phyloP scores from a whole-genome alignment of 2,888 invertebrate genomes.

The Diarsia mendica region DNA sequence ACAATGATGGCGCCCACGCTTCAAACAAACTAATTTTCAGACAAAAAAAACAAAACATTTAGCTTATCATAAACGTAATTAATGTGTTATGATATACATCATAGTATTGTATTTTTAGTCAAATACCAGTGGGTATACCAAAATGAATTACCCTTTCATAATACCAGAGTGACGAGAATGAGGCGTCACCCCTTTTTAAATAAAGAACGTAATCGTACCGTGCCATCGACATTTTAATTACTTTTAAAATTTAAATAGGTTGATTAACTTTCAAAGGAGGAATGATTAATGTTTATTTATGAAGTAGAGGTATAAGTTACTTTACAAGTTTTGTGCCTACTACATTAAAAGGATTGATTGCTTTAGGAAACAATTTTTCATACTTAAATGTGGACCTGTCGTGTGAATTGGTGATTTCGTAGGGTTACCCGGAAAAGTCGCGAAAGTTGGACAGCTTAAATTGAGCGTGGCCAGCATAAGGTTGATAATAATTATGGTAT shows the following conservation, averaged over 20 bases:
- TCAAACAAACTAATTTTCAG: background rate
- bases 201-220: slow-evolving; percentile 40
- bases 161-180: slow-evolving; percentile 27
- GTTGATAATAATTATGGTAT: slow-evolving; percentile 16
- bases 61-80: background rate
- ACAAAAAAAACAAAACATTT: background rate
- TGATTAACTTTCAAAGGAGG: slow-evolving; percentile 53
- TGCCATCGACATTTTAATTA: slow-evolving; percentile 58
- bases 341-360: slow-evolving; percentile 58
- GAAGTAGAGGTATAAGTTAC: slow-evolving; percentile 59
- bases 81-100: too few relatives aligned
- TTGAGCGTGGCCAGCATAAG: slow-evolving; percentile 15
- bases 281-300: slow-evolving; percentile 60
- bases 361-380: slow-evolving; percentile 57
- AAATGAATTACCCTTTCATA: background rate
- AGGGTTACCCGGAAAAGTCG: slow-evolving; percentile 26
- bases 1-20: background rate
- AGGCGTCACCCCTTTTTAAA: slow-evolving; percentile 38
- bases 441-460: slow-evolving; percentile 36
- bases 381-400: slow-evolving; percentile 50
- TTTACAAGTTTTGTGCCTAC: slow-evolving; percentile 44
- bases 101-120: background rate
- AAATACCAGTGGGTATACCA: background rate
- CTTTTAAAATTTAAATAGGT: slow-evolving; percentile 59
- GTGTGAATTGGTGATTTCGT: slow-evolving; percentile 52